Conservation (phyloP, 2,888 invertebrate genomes). For the Thumatha senex region DNA sequence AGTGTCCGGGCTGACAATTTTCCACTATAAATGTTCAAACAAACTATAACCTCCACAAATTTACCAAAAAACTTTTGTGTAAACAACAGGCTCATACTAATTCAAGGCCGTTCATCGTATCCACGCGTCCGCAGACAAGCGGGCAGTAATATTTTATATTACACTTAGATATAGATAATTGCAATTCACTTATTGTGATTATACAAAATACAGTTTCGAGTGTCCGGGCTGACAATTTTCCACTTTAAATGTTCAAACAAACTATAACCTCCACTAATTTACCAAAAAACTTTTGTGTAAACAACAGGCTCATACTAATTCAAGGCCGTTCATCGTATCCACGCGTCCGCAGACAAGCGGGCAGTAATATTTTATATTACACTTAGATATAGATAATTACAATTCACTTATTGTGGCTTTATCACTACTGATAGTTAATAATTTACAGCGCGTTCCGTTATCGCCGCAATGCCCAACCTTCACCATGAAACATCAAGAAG, state of each 20-base stretch:
- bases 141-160: slow-evolving; percentile 7
- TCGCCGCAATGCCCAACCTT: neutral
- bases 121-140: neutral
- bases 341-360: neutral
- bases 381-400: slow-evolving; percentile 2
- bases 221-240: no score
- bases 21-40: no score
- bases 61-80: neutral
- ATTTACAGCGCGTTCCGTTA: neutral
- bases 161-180: slow-evolving; percentile 3
- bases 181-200: neutral
- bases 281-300: neutral
- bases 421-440: neutral
- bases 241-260: no score
- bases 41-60: neutral
- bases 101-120: neutral
- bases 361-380: slow-evolving; percentile 8
- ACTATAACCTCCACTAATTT: neutral
- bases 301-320: neutral
- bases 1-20: no score
- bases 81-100: neutral
- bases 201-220: no score
- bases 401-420: neutral
- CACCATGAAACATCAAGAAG: neutral
- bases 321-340: neutral